Conservation (phyloP, 2,113 vertebrate species). For the Bos indicus region DNA sequence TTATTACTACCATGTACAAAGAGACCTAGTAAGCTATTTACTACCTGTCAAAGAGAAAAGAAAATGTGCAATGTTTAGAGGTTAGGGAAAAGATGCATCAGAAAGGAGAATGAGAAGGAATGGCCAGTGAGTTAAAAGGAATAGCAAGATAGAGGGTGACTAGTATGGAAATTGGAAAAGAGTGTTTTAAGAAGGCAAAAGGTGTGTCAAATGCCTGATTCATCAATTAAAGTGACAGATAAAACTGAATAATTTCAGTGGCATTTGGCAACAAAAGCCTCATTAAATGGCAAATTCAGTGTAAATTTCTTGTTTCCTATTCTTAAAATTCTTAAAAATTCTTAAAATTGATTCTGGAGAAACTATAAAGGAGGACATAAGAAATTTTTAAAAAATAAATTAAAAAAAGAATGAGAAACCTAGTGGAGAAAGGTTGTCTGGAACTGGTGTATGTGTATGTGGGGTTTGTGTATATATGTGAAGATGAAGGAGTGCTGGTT, state of each 20-base stretch:
- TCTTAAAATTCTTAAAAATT: neutral
- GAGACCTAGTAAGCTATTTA: neutral
- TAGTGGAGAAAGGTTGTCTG: neutral
- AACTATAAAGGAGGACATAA: neutral
- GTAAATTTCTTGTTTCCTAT: neutral
- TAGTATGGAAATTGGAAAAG: neutral
- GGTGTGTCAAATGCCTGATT: neutral
- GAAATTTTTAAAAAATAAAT: conserved; percentile 7
- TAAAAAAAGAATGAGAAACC: conserved; percentile 1
- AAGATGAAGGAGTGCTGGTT: neutral
- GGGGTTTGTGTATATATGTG: neutral
- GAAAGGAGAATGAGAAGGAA: neutral
- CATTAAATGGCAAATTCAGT: neutral
- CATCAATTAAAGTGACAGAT: neutral
- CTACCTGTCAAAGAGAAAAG: neutral
- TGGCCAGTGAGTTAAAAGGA: neutral
- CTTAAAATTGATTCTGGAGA: neutral
- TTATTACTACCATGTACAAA: neutral
- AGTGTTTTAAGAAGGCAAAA: neutral
- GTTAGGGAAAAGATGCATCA: neutral
- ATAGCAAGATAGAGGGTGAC: neutral
- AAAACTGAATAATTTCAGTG: neutral
- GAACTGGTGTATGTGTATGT: neutral
- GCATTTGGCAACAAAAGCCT: neutral
- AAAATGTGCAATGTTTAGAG: neutral